phyloP scores from a whole-genome alignment of 2,113 vertebrate genomes.

The Larimichthys crocea region DNA sequence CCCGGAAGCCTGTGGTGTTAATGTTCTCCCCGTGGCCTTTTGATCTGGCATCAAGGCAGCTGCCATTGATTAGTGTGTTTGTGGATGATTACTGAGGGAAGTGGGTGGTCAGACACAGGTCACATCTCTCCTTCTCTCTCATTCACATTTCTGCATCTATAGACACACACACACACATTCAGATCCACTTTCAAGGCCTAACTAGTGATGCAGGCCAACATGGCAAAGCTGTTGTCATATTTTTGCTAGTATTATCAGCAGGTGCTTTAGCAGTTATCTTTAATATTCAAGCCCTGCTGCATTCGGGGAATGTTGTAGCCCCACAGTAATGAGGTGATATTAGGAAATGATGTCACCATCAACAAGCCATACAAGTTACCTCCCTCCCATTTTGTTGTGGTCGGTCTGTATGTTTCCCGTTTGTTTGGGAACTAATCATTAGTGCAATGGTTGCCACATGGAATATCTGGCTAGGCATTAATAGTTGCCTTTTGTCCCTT shows the following conservation, averaged over 20 bases:
- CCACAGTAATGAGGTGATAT: constrained; percentile 35
- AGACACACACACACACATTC: constrained; percentile 2
- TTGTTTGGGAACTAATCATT: constrained; percentile 74
- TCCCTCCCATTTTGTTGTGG: constrained; percentile 66
- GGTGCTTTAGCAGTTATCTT: constrained; percentile 31
- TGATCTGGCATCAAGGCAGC: constrained; percentile 77
- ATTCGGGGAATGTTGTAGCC: constrained; percentile 26
- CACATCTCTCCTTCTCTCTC: constrained; percentile 50
- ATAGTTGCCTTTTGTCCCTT: constrained; percentile 66
- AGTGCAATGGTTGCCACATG: constrained; percentile 81
- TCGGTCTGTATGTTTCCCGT: constrained; percentile 63
- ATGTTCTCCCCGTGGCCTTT: constrained; percentile 73
- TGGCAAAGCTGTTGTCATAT: background rate
- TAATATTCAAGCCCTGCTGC: constrained; percentile 3
- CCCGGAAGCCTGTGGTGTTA: constrained; percentile 77
- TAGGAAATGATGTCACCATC: constrained; percentile 67
- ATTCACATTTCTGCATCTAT: constrained; percentile 10
- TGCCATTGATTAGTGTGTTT: constrained; percentile 81
- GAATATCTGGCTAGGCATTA: constrained; percentile 70
- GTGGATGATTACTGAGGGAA: constrained; percentile 72
- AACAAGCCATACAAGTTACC: constrained; percentile 36
- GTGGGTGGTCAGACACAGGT: constrained; percentile 77
- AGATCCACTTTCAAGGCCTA: background rate
- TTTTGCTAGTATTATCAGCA: constrained; percentile 12
- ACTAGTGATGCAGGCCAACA: background rate